Conservation (phyloP, 2,888 invertebrate genomes). For the Eupeodes latifasciatus region DNA sequence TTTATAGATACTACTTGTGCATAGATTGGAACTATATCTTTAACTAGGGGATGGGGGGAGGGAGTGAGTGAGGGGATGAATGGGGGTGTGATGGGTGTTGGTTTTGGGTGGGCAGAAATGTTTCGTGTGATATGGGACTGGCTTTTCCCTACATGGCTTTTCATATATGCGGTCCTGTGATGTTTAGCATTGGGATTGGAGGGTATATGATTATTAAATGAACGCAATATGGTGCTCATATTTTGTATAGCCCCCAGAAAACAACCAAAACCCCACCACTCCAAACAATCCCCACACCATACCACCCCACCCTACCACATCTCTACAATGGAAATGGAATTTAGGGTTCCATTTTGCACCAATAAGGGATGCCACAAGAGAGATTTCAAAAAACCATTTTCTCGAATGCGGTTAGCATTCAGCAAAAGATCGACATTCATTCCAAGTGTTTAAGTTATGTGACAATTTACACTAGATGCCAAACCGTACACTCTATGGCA, state of each 20-base stretch:
- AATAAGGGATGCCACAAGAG: slow-evolving; percentile 71
- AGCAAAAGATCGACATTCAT: slow-evolving; percentile 63
- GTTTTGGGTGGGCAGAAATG: neutral
- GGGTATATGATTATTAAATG: slow-evolving; percentile 75
- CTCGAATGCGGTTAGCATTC: slow-evolving; percentile 65
- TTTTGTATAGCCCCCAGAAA: slow-evolving; percentile 48
- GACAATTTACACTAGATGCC: slow-evolving; percentile 71
- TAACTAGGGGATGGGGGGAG: slow-evolving; percentile 13
- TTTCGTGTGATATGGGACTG: slow-evolving; percentile 11
- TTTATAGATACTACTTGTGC: slow-evolving; percentile 77
- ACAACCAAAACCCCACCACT: neutral
- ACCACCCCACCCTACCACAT: neutral
- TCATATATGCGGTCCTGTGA: slow-evolving; percentile 28
- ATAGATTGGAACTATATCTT: slow-evolving; percentile 76
- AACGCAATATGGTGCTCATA: slow-evolving; percentile 76
- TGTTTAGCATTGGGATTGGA: slow-evolving; percentile 34
- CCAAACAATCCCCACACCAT: too few species aligned
- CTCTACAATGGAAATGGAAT: slow-evolving; percentile 21
- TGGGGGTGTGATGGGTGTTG: neutral
- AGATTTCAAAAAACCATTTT: slow-evolving; percentile 57
- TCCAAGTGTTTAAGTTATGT: slow-evolving; percentile 75
- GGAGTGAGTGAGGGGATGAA: neutral
- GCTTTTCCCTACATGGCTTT: slow-evolving; percentile 11
- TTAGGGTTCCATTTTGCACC: slow-evolving; percentile 71
- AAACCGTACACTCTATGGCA: slow-evolving; percentile 38